Evolutionary conservation across 2,888 invertebrate genomes (phyloP), one percentile per base, ranked within the genome.

Genomic region (Drosophila hamatofila): DNA sequence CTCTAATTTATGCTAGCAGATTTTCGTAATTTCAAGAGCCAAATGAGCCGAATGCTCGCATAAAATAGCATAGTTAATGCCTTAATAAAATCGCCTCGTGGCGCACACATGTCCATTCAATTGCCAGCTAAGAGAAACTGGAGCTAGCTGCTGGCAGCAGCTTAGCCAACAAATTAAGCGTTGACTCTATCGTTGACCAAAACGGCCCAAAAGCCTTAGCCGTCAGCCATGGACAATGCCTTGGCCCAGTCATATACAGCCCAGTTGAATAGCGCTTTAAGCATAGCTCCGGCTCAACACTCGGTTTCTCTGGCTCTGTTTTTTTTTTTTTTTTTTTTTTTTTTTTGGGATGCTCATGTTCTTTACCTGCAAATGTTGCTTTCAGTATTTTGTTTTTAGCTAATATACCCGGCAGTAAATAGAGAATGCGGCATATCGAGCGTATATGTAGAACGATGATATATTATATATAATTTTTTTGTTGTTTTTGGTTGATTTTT

Each of bases 41-140:
- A 80, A 75, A 80, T 66, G 60, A 72, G 57, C 60, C 65, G 44
- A 21, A 51, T 46, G 68, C 25, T 37, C 21, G 59, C 88, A 89
- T 85, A 80, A 85, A 83, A 70, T 81, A 70, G 73, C 71, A 74
- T 67, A 55, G 71, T 80, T 87, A 89, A 85, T 89, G 85, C 85
- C 76, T 87, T 87, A 87, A 80, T 78, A 78, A 80, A 83, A 76
- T 66, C 65, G 67, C 68, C 70, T 46, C 48, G 55, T 68, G 67
- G 68, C 84, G 72, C 75, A 48, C 48, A 44, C 44, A 44, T 23
- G 44, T 16, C 16, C 41, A 18, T 11, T 9, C 41, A 18, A 41
- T 41, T 41, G 41, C 23, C 23, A 81, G 80, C 49, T 55, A 54
- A 14, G 18, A 18, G 51, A 21, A 25, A 18, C 33, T 6, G 18